Conservation (phyloP, 2,113 vertebrate genomes). For the Bungarus multicinctus region DNA sequence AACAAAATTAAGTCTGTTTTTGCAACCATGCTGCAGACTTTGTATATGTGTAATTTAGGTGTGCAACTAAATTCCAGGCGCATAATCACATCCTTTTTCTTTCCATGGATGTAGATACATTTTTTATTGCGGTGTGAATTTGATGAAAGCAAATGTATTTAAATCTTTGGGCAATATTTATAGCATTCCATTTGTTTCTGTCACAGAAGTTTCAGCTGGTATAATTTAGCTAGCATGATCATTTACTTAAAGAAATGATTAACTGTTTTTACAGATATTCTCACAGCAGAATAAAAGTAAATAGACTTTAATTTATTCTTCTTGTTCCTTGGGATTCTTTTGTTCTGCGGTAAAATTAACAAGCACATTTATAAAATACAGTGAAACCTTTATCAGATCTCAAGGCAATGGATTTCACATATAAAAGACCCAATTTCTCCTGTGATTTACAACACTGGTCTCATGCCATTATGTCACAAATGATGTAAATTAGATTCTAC, state of each 20-base stretch:
- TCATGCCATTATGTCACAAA: background rate
- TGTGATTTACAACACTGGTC: background rate
- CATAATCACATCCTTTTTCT: background rate
- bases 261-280: slow-evolving; percentile 48
- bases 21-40: background rate
- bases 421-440: background rate
- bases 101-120: background rate
- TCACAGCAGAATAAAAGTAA: slow-evolving; percentile 53
- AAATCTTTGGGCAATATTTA: slow-evolving; percentile 31
- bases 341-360: slow-evolving; percentile 58
- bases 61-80: slow-evolving; percentile 2
- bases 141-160: slow-evolving; percentile 35
- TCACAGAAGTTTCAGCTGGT: slow-evolving; percentile 58
- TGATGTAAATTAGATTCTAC: slow-evolving; percentile 29
- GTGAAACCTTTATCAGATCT: background rate
- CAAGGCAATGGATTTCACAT: background rate
- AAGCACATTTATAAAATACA: slow-evolving; percentile 51
- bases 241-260: slow-evolving; percentile 59
- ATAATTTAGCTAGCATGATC: slow-evolving; percentile 58
- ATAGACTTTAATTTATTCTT: slow-evolving; percentile 55
- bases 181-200: slow-evolving; percentile 21
- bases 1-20: background rate
- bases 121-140: slow-evolving; percentile 22
- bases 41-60: background rate
- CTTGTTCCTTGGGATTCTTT: slow-evolving; percentile 55